Conservation (phyloP, 2,888 invertebrate species). For the Drosophila birchii region DNA sequence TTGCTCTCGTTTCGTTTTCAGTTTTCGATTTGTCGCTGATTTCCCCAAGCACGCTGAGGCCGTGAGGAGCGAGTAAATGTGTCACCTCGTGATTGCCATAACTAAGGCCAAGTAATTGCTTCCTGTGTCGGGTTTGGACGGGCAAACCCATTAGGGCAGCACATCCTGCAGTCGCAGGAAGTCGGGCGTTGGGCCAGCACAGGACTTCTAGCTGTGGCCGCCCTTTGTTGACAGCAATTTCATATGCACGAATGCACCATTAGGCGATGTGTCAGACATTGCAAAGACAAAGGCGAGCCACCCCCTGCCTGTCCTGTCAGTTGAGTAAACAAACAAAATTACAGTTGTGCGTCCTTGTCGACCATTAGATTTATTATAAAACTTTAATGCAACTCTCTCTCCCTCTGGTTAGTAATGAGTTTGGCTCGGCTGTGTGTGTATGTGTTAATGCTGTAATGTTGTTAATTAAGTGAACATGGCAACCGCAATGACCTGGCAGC, state of each 20-base stretch:
- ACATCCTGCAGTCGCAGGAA: constrained; percentile 66
- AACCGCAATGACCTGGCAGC: constrained; percentile 36
- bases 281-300: constrained; percentile 48
- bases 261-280: constrained; percentile 47
- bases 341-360: constrained; percentile 51
- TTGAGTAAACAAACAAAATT: constrained; percentile 49
- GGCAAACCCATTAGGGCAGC: constrained; percentile 56
- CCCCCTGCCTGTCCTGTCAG: constrained; percentile 28
- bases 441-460: constrained; percentile 60
- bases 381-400: constrained; percentile 47
- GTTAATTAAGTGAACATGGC: constrained; percentile 67
- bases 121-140: constrained; percentile 14
- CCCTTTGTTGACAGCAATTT: constrained; percentile 69
- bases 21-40: constrained; percentile 72
- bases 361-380: constrained; percentile 50
- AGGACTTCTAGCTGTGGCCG: constrained; percentile 36
- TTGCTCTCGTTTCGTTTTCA: constrained; percentile 39
- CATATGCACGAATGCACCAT: constrained; percentile 73
- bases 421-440: constrained; percentile 5
- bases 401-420: background rate
- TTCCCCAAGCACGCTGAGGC: constrained; percentile 67
- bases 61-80: constrained; percentile 24
- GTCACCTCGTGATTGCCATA: constrained; percentile 41
- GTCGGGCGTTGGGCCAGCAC: constrained; percentile 37
- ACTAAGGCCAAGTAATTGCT: constrained; percentile 32